These are phyloP conservation scores for Cheirogaleus major DNA, from an alignment of 2,797 vertebrate genomes.

Conservation along the genomic window DNA sequence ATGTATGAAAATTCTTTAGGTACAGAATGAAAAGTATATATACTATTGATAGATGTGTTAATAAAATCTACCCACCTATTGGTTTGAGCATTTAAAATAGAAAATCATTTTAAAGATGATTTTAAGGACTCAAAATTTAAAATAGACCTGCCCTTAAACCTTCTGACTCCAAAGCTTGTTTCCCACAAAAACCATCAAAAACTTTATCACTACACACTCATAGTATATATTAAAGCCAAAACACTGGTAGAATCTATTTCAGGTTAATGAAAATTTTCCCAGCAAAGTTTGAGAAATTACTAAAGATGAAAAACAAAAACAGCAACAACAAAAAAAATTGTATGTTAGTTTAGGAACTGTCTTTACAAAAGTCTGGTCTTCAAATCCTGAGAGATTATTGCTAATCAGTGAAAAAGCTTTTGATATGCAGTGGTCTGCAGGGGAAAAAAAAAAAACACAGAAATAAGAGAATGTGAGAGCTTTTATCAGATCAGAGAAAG, in stretches of 20 bases:
- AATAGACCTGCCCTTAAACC: background rate
- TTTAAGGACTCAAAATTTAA: background rate
- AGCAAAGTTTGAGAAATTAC: background rate
- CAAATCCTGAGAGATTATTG: conserved; percentile 33
- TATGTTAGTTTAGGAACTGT: conserved; percentile 42
- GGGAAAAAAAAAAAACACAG: background rate
- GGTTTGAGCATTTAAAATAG: background rate
- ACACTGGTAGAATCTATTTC: background rate
- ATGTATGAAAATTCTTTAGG: background rate
- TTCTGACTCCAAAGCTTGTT: background rate
- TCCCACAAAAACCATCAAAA: background rate
- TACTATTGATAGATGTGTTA: background rate
- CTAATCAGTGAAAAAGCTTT: conserved; percentile 70
- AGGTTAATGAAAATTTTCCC: background rate
- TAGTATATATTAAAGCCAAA: background rate
- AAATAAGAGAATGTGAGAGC: conserved; percentile 40
- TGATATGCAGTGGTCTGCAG: conserved; percentile 63
- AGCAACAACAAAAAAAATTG: background rate
- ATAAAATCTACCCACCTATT: background rate
- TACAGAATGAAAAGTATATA: background rate
- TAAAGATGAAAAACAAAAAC: conserved; percentile 14
- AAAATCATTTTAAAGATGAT: conserved; percentile 16
- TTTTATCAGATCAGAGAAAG: conserved; percentile 86
- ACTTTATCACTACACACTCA: background rate
- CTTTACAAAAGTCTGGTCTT: conserved; percentile 53